Conservation (phyloP, 2,888 invertebrate species). For the Blera fallax region DNA sequence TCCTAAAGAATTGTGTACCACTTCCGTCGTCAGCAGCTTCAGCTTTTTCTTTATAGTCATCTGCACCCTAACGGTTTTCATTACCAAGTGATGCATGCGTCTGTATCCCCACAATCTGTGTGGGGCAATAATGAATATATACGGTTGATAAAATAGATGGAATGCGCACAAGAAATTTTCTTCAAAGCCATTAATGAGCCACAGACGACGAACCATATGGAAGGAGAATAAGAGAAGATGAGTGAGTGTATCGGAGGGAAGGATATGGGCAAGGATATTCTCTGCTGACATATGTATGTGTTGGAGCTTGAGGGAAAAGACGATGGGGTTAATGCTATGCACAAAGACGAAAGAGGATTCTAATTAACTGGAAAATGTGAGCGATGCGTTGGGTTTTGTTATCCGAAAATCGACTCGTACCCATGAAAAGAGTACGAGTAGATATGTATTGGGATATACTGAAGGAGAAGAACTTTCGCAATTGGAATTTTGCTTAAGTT, state of each 20-base stretch:
- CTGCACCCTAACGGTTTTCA: conserved; percentile 22
- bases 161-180: conserved; percentile 53
- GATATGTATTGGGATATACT: not conserved
- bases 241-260: not conserved
- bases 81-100: conserved; percentile 34
- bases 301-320: not conserved
- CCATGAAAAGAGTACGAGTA: not conserved
- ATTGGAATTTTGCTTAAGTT: conserved; percentile 1
- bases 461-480: not conserved
- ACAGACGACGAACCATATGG: conserved; percentile 74
- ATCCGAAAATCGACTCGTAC: not conserved
- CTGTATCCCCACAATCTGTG: not conserved
- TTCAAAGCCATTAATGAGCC: conserved; percentile 77
- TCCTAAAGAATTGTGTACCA: conserved; percentile 17
- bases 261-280: conserved; percentile 1
- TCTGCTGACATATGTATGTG: conserved; percentile 10
- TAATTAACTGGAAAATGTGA: conserved; percentile 60
- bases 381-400: not conserved
- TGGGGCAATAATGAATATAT: conserved; percentile 24
- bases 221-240: conserved; percentile 24
- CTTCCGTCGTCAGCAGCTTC: conserved; percentile 22
- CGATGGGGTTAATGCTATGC: conserved; percentile 17
- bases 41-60: not conserved
- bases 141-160: conserved; percentile 33
- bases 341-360: conserved; percentile 20